phyloP scores from a whole-genome alignment of 2,113 vertebrate species.

The Brevimyrus niger region DNA sequence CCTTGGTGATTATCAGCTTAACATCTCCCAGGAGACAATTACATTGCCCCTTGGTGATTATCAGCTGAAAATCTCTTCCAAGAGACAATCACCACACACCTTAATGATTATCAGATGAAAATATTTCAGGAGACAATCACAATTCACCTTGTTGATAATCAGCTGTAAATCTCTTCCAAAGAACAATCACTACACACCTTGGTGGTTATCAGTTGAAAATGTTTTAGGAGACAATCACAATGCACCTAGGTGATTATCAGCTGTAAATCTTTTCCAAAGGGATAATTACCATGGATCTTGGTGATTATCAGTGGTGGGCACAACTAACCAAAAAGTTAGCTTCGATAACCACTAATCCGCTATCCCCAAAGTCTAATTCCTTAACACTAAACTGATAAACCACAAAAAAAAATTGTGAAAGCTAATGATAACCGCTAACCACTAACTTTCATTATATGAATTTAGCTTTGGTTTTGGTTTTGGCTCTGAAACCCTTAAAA shows the following conservation, averaged over 20 bases:
- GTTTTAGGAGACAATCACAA: background rate
- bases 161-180: background rate
- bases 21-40: background rate
- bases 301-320: background rate
- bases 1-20: background rate
- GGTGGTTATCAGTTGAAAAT: background rate
- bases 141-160: background rate
- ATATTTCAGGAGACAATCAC: background rate
- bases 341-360: background rate
- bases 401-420: background rate
- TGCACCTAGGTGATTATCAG: too few relatives aligned
- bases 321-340: background rate
- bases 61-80: background rate
- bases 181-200: background rate
- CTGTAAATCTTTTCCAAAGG: background rate
- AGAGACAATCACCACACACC: background rate
- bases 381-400: background rate
- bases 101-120: background rate
- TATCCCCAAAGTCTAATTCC: background rate
- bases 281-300: too few relatives aligned
- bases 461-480: background rate
- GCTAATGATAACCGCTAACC: background rate
- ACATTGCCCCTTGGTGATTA: background rate
- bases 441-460: background rate
- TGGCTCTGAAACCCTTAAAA: background rate